These are phyloP conservation scores for Limnephilus auricula DNA, from an alignment of 2,888 invertebrate species.

Conservation along the genomic window DNA sequence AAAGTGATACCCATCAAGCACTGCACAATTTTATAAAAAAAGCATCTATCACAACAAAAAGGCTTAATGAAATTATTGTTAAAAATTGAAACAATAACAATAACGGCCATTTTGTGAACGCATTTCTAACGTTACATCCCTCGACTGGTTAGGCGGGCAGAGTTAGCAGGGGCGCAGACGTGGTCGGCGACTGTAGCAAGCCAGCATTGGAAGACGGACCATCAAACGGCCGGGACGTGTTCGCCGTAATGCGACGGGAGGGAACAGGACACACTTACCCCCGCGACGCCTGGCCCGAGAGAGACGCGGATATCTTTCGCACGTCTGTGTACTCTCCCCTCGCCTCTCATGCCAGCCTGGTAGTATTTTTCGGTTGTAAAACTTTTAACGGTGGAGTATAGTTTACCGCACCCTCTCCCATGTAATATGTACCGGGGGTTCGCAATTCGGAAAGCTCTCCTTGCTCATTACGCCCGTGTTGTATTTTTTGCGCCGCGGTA, in stretches of 20 bases:
- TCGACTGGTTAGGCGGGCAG: conserved; percentile 49
- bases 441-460: conserved; percentile 35
- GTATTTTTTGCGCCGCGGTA: conserved; percentile 41
- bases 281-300: conserved; percentile 70
- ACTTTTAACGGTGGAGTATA: conserved; percentile 64
- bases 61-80: background rate
- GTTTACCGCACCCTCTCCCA: conserved; percentile 59
- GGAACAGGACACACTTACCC: conserved; percentile 74
- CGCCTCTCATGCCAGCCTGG: conserved; percentile 67
- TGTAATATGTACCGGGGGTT: conserved; percentile 29
- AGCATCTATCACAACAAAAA: background rate
- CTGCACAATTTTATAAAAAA: background rate
- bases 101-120: conserved; percentile 59
- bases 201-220: conserved; percentile 78
- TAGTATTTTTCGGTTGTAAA: conserved; percentile 66
- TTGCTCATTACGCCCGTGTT: conserved; percentile 47
- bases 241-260: conserved; percentile 73
- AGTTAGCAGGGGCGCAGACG: conserved; percentile 71
- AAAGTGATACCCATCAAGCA: background rate
- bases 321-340: conserved; percentile 68
- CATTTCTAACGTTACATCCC: conserved; percentile 62
- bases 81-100: conserved; percentile 17
- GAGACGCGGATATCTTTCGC: conserved; percentile 67
- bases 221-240: conserved; percentile 77
- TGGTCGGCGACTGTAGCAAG: conserved; percentile 75